Evolutionary conservation across 2,888 invertebrate genomes (phyloP).

Genomic region (Catotricha subobsoleta): DNA sequence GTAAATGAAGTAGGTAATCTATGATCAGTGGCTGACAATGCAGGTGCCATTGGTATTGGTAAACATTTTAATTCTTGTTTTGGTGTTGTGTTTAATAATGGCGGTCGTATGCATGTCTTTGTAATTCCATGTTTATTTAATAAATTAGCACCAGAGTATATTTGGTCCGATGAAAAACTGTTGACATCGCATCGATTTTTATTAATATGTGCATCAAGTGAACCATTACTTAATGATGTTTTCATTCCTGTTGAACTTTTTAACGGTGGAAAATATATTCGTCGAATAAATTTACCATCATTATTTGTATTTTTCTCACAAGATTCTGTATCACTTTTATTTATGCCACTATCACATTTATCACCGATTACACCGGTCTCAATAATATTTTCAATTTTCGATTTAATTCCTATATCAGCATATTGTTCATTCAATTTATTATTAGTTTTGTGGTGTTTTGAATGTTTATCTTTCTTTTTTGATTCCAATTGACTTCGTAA

Average conservation of each 20-base stretch:
- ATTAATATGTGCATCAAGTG: too few relatives aligned
- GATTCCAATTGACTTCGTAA: constrained; percentile 11
- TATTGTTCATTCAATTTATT: neutral
- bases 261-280: constrained; percentile 4
- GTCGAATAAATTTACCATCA: neutral
- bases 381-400: neutral
- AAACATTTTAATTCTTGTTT: neutral
- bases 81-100: constrained; percentile 4
- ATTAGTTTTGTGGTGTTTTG: constrained; percentile 8
- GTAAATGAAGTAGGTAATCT: neutral
- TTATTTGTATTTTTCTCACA: neutral
- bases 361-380: neutral
- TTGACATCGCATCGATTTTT: neutral
- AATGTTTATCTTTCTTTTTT: constrained; percentile 12
- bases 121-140: constrained; percentile 11
- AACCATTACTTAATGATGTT: constrained; percentile 2
- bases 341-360: neutral
- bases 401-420: constrained; percentile 4
- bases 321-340: neutral
- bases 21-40: constrained; percentile 6
- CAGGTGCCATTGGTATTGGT: constrained; percentile 5
- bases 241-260: constrained; percentile 1
- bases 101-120: constrained; percentile 11
- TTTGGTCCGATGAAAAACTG: neutral
- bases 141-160: constrained; percentile 1